phyloP scores from a whole-genome alignment of 2,113 vertebrate species.

The Ochotona princeps region DNA sequence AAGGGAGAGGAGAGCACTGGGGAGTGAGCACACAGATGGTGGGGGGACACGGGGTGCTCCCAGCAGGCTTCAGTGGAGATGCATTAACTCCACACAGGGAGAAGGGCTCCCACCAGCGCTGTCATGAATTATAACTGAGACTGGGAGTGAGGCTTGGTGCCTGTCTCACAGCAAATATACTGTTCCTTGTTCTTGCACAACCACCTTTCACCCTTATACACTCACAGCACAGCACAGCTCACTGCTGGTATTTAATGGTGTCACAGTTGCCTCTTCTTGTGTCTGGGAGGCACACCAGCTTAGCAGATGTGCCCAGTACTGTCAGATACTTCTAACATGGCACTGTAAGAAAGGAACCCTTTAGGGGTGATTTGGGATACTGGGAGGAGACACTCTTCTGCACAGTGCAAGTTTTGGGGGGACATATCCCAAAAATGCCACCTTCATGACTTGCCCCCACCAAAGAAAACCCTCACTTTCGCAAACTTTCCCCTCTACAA shows the following conservation, averaged over 20 bases:
- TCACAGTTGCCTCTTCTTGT: constrained; percentile 73
- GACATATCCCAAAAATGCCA: not conserved
- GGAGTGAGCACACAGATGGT: constrained; percentile 87
- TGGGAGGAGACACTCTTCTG: not conserved
- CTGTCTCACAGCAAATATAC: constrained; percentile 87
- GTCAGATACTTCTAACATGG: constrained; percentile 74
- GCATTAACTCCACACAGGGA: constrained; percentile 90
- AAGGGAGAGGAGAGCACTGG: constrained; percentile 1
- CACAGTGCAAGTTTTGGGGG: not conserved
- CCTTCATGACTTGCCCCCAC: not conserved
- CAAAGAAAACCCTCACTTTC: not conserved
- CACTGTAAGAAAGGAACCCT: constrained; percentile 67
- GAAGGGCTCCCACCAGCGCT: constrained; percentile 87
- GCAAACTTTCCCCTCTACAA: constrained; percentile 71
- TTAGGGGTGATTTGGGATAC: not conserved
- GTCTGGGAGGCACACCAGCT: constrained; percentile 71
- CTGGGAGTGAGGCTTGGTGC: constrained; percentile 84
- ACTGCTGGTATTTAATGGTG: constrained; percentile 83
- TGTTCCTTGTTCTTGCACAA: constrained; percentile 86
- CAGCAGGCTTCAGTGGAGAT: constrained; percentile 89
- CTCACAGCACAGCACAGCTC: constrained; percentile 82
- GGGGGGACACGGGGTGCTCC: constrained; percentile 88
- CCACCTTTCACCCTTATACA: constrained; percentile 88
- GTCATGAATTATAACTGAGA: constrained; percentile 92
- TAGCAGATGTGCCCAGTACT: constrained; percentile 66